phyloP scores from a whole-genome alignment of 2,113 vertebrate species.

The Menidia beryllina region DNA sequence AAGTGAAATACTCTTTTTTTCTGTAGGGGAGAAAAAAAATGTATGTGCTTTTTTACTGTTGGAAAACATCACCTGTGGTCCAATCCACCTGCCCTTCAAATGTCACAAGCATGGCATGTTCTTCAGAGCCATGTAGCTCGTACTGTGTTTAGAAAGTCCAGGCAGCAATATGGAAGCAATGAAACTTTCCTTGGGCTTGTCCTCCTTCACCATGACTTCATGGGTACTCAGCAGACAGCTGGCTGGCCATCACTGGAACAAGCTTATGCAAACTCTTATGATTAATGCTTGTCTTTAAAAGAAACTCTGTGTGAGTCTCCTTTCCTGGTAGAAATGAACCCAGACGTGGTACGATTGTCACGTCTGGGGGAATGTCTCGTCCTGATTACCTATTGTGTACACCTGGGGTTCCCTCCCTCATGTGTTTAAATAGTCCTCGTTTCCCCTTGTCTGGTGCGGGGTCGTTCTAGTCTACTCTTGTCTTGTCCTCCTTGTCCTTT shows the following conservation, averaged over 20 bases:
- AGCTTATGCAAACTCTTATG: conserved; percentile 29
- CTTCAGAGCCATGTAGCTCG: background rate
- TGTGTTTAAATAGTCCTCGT: too few relatives aligned
- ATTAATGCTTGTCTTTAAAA: conserved; percentile 31
- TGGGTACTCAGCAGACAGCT: conserved; percentile 4
- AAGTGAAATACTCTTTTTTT: too few relatives aligned
- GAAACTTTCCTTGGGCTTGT: conserved; percentile 24
- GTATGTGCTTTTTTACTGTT: background rate
- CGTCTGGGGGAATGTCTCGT: too few relatives aligned
- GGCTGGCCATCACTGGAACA: conserved; percentile 42
- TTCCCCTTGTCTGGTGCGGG: too few relatives aligned
- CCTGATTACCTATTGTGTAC: too few relatives aligned
- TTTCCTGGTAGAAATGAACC: conserved; percentile 27
- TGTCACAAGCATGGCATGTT: background rate
- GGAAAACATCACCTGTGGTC: background rate
- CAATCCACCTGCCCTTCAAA: background rate
- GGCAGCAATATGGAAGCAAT: conserved; percentile 30
- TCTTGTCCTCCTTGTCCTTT: too few relatives aligned
- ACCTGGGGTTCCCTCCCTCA: too few relatives aligned
- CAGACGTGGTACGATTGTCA: conserved; percentile 40
- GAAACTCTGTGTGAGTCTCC: conserved; percentile 38
- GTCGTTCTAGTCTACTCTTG: too few relatives aligned
- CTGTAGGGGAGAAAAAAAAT: too few relatives aligned
- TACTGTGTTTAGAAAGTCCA: conserved; percentile 9
- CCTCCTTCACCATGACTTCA: conserved; percentile 51